These are phyloP conservation scores for Varanus salvator DNA, from an alignment of 2,113 vertebrate genomes.

Conservation along the genomic window DNA sequence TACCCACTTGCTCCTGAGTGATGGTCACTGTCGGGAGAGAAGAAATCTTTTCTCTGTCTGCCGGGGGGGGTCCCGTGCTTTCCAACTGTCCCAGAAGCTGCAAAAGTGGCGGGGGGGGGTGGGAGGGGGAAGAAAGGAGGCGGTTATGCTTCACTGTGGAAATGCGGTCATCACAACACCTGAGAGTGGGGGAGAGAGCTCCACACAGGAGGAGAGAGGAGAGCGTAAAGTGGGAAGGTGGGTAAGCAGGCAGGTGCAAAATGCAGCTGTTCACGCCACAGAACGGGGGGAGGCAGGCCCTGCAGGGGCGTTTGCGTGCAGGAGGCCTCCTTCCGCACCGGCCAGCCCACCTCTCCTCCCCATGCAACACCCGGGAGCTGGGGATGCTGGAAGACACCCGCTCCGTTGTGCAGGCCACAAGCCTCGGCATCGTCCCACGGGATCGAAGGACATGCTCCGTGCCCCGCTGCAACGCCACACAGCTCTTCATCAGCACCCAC, in stretches of 20 bases:
- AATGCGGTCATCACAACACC: background rate
- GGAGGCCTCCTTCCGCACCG: background rate
- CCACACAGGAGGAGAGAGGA: background rate
- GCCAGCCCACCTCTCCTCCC: background rate
- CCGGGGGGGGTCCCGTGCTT: slow-evolving; percentile 95
- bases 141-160: background rate
- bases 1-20: slow-evolving; percentile 97
- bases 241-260: background rate
- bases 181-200: background rate
- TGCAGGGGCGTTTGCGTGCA: background rate
- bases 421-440: background rate
- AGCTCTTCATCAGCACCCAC: no score
- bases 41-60: slow-evolving; percentile 94
- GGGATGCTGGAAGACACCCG: background rate
- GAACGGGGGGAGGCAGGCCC: no score
- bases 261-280: background rate
- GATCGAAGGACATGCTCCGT: background rate
- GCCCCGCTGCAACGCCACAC: no score
- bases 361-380: no score
- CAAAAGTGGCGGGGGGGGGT: background rate
- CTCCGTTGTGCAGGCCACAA: background rate
- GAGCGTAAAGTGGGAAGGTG: background rate
- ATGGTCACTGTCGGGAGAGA: slow-evolving; percentile 92
- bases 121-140: background rate
- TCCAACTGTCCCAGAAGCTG: slow-evolving; percentile 96